phyloP scores from a whole-genome alignment of 1,140 invertebrate species.

The Drosophila takahashii region DNA sequence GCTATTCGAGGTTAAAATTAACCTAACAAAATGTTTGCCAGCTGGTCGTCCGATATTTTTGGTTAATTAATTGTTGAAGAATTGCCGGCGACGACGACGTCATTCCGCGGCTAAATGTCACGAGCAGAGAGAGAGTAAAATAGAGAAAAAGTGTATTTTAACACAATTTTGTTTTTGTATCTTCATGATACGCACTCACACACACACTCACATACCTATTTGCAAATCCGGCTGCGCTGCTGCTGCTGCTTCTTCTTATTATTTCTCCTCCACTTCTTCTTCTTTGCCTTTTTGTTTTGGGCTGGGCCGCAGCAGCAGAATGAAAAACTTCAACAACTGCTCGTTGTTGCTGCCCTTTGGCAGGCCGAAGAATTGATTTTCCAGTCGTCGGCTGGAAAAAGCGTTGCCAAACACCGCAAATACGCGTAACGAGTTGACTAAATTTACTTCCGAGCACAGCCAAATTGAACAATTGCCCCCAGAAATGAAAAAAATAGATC shows the following conservation, averaged over 20 bases:
- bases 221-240: conserved; percentile 75
- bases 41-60: conserved; percentile 33
- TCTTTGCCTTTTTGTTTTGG: conserved; percentile 68
- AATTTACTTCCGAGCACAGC: conserved; percentile 72
- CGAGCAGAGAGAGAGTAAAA: conserved; percentile 12
- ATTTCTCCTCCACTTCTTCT: conserved; percentile 34
- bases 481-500: conserved; percentile 43
- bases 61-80: conserved; percentile 57
- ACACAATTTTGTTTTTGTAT: conserved; percentile 55
- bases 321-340: conserved; percentile 68
- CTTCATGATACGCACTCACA: conserved; percentile 51
- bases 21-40: conserved; percentile 38
- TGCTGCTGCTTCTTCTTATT: conserved; percentile 43
- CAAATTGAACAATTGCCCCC: conserved; percentile 77
- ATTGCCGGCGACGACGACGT: conserved; percentile 62
- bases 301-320: conserved; percentile 57
- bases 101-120: conserved; percentile 54
- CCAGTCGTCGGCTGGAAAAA: conserved; percentile 63
- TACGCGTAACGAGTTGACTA: conserved; percentile 67
- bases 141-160: conserved; percentile 66
- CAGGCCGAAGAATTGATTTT: conserved; percentile 76
- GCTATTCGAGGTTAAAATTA: conserved; percentile 14
- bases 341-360: conserved; percentile 62
- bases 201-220: conserved; percentile 48
- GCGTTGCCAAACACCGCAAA: conserved; percentile 63